phyloP scores from a whole-genome alignment of 2,888 invertebrate species.

The Cataglyphis cursor region DNA sequence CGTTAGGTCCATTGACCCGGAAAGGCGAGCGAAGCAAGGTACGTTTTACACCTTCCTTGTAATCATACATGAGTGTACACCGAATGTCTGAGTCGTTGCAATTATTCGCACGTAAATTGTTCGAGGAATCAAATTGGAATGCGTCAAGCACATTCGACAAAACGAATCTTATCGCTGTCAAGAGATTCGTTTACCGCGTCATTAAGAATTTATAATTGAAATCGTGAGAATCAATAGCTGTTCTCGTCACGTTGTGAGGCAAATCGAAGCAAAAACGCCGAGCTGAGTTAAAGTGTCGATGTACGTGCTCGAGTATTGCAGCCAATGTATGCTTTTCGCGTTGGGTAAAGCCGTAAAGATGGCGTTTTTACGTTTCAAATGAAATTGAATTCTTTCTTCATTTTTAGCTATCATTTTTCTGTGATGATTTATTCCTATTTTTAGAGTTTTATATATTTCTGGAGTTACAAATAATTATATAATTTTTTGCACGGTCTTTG shows the following conservation, averaged over 20 bases:
- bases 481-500: not conserved
- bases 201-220: constrained; percentile 56
- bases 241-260: constrained; percentile 12
- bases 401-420: not conserved
- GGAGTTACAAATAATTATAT: not conserved
- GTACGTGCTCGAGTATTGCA: constrained; percentile 43
- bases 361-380: constrained; percentile 12
- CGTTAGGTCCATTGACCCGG: not conserved
- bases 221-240: constrained; percentile 41
- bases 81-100: not conserved
- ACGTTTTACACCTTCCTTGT: not conserved
- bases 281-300: constrained; percentile 32
- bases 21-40: not conserved
- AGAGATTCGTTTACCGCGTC: constrained; percentile 41
- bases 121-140: constrained; percentile 33
- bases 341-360: not conserved
- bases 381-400: not conserved
- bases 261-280: constrained; percentile 40
- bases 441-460: constrained; percentile 14
- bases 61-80: not conserved
- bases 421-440: not conserved
- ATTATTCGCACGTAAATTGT: constrained; percentile 30
- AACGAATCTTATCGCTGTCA: constrained; percentile 28
- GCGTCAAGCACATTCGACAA: constrained; percentile 20
- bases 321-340: not conserved